These are phyloP conservation scores for Spisula solida DNA, from an alignment of 2,888 invertebrate species.

Conservation along the genomic window DNA sequence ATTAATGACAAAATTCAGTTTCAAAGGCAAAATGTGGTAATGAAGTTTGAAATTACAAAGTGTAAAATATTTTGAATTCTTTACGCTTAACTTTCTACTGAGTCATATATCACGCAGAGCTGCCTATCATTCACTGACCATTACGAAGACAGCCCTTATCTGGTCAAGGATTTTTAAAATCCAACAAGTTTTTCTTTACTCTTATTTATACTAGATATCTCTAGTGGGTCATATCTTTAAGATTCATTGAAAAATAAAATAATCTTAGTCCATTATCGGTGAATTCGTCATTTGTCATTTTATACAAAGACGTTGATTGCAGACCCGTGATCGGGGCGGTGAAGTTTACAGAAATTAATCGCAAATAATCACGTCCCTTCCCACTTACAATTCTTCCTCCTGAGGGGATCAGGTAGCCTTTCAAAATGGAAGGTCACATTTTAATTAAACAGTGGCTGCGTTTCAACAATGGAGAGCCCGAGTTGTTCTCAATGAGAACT, in stretches of 20 bases:
- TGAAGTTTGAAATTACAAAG: neutral
- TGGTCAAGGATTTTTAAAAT: constrained; percentile 52
- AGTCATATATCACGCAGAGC: constrained; percentile 34
- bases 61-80: constrained; percentile 33
- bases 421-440: constrained; percentile 71
- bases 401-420: constrained; percentile 63
- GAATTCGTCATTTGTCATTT: constrained; percentile 73
- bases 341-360: constrained; percentile 74
- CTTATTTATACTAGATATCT: constrained; percentile 65
- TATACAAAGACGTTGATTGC: constrained; percentile 72
- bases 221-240: constrained; percentile 56
- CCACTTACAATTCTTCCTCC: constrained; percentile 66
- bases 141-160: constrained; percentile 45
- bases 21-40: constrained; percentile 11
- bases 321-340: constrained; percentile 67
- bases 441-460: constrained; percentile 71
- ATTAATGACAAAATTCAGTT: neutral
- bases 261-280: constrained; percentile 70
- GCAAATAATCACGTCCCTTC: constrained; percentile 72
- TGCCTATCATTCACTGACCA: constrained; percentile 34
- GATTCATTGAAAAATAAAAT: constrained; percentile 69
- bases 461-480: constrained; percentile 55
- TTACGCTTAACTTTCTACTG: constrained; percentile 18
- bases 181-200: constrained; percentile 57
- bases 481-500: constrained; percentile 59